Evolutionary conservation across 2,797 vertebrate species (phyloP).

Genomic region (Borostomias antarcticus): DNA sequence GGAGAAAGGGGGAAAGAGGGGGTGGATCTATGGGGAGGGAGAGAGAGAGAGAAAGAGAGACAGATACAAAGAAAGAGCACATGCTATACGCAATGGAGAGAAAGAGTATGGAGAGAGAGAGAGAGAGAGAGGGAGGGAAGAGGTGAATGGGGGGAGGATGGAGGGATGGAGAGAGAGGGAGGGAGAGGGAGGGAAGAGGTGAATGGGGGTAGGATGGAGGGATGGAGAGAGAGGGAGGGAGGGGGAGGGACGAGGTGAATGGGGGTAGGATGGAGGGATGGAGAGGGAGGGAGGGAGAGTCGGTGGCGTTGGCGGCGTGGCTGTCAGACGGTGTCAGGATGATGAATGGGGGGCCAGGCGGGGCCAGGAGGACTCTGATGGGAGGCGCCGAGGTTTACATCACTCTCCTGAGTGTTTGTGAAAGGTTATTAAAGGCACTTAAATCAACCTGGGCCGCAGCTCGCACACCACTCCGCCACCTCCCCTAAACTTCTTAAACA

Average conservation of each 20-base stretch:
- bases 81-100: no score
- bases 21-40: constrained; percentile 11
- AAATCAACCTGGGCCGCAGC: constrained; percentile 62
- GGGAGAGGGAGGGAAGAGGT: constrained; percentile 41
- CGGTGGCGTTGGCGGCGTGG: constrained; percentile 38
- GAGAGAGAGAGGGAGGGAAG: constrained; percentile 35
- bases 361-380: constrained; percentile 68
- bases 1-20: neutral
- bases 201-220: neutral
- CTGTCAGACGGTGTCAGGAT: constrained; percentile 70
- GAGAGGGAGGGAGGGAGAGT: constrained; percentile 27
- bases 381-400: constrained; percentile 68
- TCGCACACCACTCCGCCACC: constrained; percentile 37
- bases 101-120: constrained; percentile 40
- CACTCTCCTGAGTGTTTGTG: constrained; percentile 76
- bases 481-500: constrained; percentile 39
- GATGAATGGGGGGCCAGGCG: constrained; percentile 70
- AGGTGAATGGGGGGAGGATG: neutral
- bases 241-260: neutral
- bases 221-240: neutral
- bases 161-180: neutral
- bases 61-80: constrained; percentile 35
- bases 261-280: constrained; percentile 27
- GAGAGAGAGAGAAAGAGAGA: constrained; percentile 9
- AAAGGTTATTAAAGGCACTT: constrained; percentile 80